These are phyloP conservation scores for Hestina assimilis DNA, from an alignment of 1,140 invertebrate species.

Conservation along the genomic window DNA sequence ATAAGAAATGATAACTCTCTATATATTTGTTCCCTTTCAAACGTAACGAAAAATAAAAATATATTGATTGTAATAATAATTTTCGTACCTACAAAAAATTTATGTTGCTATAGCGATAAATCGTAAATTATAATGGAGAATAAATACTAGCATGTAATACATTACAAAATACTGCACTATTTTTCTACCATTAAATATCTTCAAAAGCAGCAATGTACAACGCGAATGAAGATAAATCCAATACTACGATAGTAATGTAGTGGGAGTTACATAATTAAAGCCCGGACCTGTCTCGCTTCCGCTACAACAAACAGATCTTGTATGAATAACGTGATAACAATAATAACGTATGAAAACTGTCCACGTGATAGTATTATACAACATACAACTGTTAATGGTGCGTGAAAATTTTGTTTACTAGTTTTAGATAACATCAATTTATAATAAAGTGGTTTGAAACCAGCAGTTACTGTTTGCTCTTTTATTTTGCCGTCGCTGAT, in stretches of 20 bases:
- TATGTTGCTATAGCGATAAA: no score
- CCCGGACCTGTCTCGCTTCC: constrained; percentile 23
- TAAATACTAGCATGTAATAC: neutral
- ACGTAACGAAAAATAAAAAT: neutral
- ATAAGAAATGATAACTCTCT: no score
- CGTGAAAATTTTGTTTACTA: no score
- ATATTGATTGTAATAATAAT: neutral
- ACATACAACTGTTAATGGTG: constrained; percentile 20
- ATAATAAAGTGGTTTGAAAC: no score
- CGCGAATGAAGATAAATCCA: neutral
- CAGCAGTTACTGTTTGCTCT: no score
- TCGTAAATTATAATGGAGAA: neutral
- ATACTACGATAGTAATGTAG: neutral
- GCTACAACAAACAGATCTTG: constrained; percentile 27
- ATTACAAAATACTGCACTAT: neutral
- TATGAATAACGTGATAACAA: constrained; percentile 31
- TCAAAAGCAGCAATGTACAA: neutral
- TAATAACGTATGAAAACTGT: constrained; percentile 26
- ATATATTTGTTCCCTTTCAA: no score
- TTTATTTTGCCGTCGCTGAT: no score
- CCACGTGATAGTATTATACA: constrained; percentile 25
- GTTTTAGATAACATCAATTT: no score
- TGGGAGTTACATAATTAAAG: constrained; percentile 21
- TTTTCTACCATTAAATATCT: neutral
- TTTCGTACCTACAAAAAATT: neutral